Base-by-base conservation (phyloP, 2,113 vertebrate species). In the Setophaga petechia region DNA sequence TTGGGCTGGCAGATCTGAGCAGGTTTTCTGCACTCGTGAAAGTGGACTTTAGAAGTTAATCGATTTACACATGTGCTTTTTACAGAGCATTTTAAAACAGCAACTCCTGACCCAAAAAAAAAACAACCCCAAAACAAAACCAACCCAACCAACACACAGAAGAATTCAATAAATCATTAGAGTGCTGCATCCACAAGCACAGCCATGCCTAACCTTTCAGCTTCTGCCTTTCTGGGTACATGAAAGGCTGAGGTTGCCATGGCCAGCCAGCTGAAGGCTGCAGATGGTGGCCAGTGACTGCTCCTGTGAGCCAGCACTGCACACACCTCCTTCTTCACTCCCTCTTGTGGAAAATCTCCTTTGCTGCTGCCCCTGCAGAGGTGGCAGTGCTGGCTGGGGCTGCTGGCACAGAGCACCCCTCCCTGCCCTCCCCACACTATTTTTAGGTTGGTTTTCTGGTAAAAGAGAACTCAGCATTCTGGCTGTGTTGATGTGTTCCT, bases 81-180 rank as follows among this genome's bases (percentile, higher is more conserved):
- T 49, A 89, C 44, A 58, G 49, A 41, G 17, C 15, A 0, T 84
- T 94, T 91, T 78, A 62, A 89, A 92, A 41, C 1, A 4, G 71
- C 75, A 88, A 18, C 57, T 66, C 58, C 69, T 84, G 83, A 68
- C 66, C 69, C 31, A 7, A 35, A n/a, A 23, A 57, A 15, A 15
- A 30, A 30, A 55, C 19, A 10, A 15, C 11, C 2, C 10, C 13
- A 41, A 41, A 41, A 41, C 13, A 41, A 41, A 14, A 12, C 1
- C 3, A 43, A 25, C 15, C 10, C 27, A 75, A 25, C 15, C 4
- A 33, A 16, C 44, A 33, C 75, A 59, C 35, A 54, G 37, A 89
- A 91, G 23, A 87, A 58, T 87, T 85, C 74, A 62, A 90, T 83
- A 91, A 76, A 91, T 87, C 54, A 39, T 76, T 85, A 20, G 79